Percentiles rank a stretch among this genome's conserved stretches.
Evolutionary conservation across 2,113 vertebrate genomes (phyloP).

Genomic region (Dicrurus megarhynchus): DNA sequence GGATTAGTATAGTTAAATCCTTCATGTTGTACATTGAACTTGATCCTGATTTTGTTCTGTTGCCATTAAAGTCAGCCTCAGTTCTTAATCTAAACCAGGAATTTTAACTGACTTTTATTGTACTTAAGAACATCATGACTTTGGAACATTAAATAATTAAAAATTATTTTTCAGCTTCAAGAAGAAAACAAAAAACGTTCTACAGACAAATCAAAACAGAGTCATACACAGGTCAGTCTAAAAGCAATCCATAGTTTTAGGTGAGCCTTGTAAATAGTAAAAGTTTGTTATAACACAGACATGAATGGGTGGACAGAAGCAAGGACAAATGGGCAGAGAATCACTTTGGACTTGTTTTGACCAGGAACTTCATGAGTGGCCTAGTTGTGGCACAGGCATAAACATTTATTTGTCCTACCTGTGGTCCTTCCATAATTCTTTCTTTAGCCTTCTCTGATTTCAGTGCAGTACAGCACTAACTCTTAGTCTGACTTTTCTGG

Average conservation of each 20-base stretch:
- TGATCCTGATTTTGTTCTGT: background rate
- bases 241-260: background rate
- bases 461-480: background rate
- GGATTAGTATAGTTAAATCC: background rate
- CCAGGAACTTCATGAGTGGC: background rate
- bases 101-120: background rate
- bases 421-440: background rate
- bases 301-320: background rate
- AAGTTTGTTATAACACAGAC: background rate
- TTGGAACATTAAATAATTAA: background rate
- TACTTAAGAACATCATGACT: background rate
- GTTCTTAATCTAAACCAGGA: background rate
- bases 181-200: conserved; percentile 49
- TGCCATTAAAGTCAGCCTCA: background rate
- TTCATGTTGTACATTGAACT: background rate
- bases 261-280: background rate
- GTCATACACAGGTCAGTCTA: conserved; percentile 79
- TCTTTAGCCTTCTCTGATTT: background rate
- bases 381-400: background rate
- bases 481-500: background rate
- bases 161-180: conserved; percentile 50
- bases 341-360: background rate
- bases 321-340: background rate
- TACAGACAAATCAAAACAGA: conserved; percentile 73
- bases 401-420: background rate